phyloP scores from a whole-genome alignment of 2,113 vertebrate species.

The Pollimyrus isidori region DNA sequence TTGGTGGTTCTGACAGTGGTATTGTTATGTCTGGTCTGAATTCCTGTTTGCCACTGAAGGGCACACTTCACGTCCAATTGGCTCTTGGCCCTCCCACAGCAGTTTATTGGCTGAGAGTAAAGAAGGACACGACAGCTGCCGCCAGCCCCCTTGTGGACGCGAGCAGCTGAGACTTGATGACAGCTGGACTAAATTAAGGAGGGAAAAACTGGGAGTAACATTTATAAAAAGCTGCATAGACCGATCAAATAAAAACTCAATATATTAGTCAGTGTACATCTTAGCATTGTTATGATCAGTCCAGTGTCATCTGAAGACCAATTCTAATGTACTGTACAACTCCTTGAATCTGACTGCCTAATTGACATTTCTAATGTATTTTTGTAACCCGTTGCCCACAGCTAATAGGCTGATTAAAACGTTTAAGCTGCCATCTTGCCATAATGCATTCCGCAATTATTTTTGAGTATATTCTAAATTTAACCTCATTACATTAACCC shows the following conservation, averaged over 20 bases:
- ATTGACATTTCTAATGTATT: background rate
- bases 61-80: background rate
- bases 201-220: background rate
- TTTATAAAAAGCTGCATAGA: background rate
- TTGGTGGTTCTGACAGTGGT: background rate
- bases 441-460: background rate
- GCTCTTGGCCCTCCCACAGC: background rate
- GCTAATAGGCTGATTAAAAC: background rate
- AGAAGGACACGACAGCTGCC: background rate
- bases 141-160: background rate
- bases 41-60: background rate
- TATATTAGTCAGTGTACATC: background rate
- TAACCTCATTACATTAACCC: background rate
- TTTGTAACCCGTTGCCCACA: background rate
- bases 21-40: background rate
- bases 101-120: background rate
- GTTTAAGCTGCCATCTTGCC: background rate
- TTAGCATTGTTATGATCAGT: background rate
- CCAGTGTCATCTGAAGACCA: background rate
- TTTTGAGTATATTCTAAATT: background rate
- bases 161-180: background rate
- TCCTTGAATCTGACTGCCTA: background rate
- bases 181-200: conserved; percentile 6
- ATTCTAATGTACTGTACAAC: background rate
- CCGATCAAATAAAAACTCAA: background rate